A percentile compares a stretch with the other conserved stretches of the same genome.
These are phyloP conservation scores for Acomys russatus DNA, from an alignment of 2,797 vertebrate genomes.

Conservation along the genomic window DNA sequence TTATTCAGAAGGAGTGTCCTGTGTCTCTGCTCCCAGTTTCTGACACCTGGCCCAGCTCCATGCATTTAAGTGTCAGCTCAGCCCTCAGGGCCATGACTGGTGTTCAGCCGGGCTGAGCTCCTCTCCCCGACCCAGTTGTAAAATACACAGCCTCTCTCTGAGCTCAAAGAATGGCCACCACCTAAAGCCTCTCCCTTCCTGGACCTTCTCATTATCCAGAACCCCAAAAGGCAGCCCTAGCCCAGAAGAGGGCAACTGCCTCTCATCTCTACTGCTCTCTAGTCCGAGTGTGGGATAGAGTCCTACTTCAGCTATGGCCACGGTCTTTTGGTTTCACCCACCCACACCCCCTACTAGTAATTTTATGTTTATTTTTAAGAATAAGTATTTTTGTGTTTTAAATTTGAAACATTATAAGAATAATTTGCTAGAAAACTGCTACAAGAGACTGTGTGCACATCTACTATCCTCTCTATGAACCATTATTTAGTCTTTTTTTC, in stretches of 20 bases:
- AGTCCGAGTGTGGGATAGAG: background rate
- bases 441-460: background rate
- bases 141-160: background rate
- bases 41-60: background rate
- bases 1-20: background rate
- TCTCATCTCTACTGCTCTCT: background rate
- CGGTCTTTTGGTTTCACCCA: background rate
- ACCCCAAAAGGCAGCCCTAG: background rate
- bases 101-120: accelerated
- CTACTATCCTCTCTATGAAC: accelerated
- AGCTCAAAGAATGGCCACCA: background rate
- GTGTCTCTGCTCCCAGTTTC: accelerated
- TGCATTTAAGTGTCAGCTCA: accelerated
- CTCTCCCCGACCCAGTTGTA: background rate
- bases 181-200: background rate
- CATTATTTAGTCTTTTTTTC: too few relatives aligned
- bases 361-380: conserved; percentile 15
- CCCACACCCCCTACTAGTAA: background rate
- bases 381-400: background rate
- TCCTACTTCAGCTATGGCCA: too few relatives aligned
- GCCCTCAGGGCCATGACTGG: background rate
- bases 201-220: background rate
- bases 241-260: background rate
- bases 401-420: background rate
- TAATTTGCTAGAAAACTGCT: background rate